Evolutionary conservation across 2,888 invertebrate genomes (phyloP).

Genomic region (Volucella inanis): DNA sequence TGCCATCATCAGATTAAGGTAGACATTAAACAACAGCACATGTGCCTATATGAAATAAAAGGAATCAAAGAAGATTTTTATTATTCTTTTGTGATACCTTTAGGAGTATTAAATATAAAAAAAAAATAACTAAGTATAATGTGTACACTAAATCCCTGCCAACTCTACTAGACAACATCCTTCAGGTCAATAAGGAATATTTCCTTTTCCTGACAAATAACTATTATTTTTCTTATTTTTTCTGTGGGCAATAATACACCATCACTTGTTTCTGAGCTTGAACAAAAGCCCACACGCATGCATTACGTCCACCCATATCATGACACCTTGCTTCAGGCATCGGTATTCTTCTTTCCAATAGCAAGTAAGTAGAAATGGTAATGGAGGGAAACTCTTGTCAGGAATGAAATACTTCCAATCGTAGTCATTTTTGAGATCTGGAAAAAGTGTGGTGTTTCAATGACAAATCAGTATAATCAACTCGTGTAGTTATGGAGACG

Average conservation of each 20-base stretch:
- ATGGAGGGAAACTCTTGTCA: neutral
- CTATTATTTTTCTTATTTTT: conserved; percentile 5
- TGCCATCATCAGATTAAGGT: too few relatives aligned
- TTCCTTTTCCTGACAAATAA: conserved; percentile 4
- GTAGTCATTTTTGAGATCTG: too few relatives aligned
- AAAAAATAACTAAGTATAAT: neutral
- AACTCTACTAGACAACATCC: neutral
- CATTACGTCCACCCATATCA: neutral
- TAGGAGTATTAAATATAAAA: neutral
- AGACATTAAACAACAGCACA: conserved; percentile 17
- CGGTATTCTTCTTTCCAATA: conserved; percentile 1
- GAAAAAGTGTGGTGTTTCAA: too few relatives aligned
- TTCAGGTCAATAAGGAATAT: conserved; percentile 29
- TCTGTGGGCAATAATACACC: neutral
- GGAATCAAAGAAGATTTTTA: neutral
- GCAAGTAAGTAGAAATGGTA: neutral
- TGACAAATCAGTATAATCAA: too few relatives aligned
- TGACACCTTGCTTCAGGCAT: neutral
- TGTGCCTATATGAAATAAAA: conserved; percentile 26
- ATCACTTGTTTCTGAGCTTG: conserved; percentile 21
- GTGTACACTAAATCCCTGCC: conserved; percentile 9
- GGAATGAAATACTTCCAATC: too few relatives aligned
- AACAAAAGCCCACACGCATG: conserved; percentile 4
- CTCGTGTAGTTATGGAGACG: neutral
- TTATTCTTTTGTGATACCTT: neutral